A percentile compares a stretch with the other conserved stretches of the same genome.
These are phyloP conservation scores for Leucoraja ocellata DNA, from an alignment of 2,797 vertebrate species.

Conservation along the genomic window DNA sequence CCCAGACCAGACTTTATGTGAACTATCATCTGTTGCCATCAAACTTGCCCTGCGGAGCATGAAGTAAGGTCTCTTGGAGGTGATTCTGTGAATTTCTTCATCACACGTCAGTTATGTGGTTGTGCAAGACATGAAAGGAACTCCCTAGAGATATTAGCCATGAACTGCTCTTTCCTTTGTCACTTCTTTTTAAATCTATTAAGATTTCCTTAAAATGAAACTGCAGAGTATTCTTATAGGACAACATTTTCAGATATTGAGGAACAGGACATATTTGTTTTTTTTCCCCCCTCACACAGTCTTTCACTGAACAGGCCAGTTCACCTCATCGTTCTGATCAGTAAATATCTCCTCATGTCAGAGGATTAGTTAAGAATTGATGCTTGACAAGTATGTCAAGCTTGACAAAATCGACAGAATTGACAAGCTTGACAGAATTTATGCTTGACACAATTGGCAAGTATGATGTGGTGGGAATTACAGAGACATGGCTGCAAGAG, in stretches of 20 bases:
- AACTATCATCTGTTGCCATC: neutral
- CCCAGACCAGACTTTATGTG: neutral
- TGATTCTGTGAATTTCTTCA: constrained; percentile 4
- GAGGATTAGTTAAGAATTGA: neutral
- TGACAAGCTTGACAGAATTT: no score
- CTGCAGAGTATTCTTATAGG: neutral
- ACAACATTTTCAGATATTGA: neutral
- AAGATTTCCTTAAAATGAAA: neutral
- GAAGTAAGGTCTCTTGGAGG: neutral
- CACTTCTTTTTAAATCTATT: neutral
- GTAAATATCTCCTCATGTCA: neutral
- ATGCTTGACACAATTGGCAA: no score
- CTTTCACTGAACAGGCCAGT: no score
- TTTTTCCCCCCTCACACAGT: neutral
- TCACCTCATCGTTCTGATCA: neutral
- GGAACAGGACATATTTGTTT: neutral
- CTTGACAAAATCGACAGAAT: no score
- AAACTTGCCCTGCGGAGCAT: neutral
- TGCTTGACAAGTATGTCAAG: neutral
- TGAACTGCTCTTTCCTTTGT: neutral
- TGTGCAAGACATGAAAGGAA: neutral
- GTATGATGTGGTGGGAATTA: no score
- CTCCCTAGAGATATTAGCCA: neutral
- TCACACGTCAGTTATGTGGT: neutral
- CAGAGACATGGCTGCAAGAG: no score